phyloP scores from a whole-genome alignment of 2,888 invertebrate species.

The Calameuta idolon region DNA sequence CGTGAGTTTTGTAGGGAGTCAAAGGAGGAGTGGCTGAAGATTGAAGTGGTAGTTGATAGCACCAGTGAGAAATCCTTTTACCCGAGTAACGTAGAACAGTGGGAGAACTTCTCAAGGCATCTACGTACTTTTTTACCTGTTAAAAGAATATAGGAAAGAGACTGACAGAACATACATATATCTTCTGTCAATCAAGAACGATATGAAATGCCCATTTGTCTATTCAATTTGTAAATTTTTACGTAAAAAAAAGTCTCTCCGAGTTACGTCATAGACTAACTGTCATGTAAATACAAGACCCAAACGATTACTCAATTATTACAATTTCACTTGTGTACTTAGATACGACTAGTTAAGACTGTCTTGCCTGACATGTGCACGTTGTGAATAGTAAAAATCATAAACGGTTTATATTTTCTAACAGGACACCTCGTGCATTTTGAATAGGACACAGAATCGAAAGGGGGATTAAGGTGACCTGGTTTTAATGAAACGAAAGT shows the following conservation, averaged over 20 bases:
- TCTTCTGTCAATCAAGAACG: not conserved
- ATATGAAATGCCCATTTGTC: not conserved
- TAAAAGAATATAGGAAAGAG: not conserved
- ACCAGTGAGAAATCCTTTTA: not conserved
- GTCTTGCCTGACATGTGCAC: not conserved
- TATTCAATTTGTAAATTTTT: not conserved
- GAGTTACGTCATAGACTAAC: not conserved
- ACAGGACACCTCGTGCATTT: not conserved
- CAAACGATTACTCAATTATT: not conserved
- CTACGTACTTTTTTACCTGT: not conserved
- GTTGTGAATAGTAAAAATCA: not conserved
- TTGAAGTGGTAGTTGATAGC: not conserved
- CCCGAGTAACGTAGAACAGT: not conserved
- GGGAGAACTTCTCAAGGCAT: not conserved
- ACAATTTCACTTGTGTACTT: not conserved
- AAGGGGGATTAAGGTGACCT: not conserved
- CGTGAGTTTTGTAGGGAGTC: constrained; percentile 24
- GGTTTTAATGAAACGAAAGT: not conserved
- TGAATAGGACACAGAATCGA: not conserved
- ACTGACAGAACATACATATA: not conserved
- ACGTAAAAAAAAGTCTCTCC: not conserved
- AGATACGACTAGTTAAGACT: not conserved
- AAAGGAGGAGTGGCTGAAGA: not conserved
- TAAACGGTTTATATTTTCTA: not conserved
- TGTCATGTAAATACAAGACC: not conserved